Percentiles rank a stretch among this genome's conserved stretches.
Conservation (phyloP, 1,140 invertebrate species). For the Drosophila orena region DNA sequence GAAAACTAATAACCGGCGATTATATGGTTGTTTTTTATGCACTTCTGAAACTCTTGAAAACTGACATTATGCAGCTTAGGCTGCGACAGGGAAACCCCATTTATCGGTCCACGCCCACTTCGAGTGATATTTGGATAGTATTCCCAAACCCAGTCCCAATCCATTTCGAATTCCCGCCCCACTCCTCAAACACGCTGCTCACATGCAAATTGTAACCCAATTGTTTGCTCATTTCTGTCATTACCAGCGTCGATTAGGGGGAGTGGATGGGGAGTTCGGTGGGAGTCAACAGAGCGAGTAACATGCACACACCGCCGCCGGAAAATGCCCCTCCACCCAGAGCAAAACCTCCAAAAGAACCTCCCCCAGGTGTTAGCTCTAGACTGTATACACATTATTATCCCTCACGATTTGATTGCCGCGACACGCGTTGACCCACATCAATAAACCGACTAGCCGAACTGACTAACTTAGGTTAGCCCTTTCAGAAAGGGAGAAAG, state of each 20-base stretch:
- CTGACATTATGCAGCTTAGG: background rate
- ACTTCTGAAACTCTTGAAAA: background rate
- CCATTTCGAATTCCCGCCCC: background rate
- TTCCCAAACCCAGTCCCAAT: background rate
- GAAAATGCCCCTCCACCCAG: background rate
- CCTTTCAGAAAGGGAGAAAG: background rate
- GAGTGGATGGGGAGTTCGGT: conserved; percentile 5
- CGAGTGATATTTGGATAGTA: background rate
- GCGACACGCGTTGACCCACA: conserved; percentile 54
- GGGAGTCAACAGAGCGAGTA: conserved; percentile 40
- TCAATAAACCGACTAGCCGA: conserved; percentile 33
- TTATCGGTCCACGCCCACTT: conserved; percentile 5
- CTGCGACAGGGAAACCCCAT: conserved; percentile 7
- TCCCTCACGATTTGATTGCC: conserved; percentile 57
- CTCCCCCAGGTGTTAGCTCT: conserved; percentile 35
- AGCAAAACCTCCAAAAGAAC: background rate
- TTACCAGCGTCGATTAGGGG: conserved; percentile 50
- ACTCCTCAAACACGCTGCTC: conserved; percentile 12
- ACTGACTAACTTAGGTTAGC: conserved; percentile 20
- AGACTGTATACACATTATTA: conserved; percentile 48
- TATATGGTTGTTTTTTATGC: background rate
- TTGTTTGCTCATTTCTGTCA: conserved; percentile 58
- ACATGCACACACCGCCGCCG: conserved; percentile 27
- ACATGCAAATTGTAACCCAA: conserved; percentile 55
- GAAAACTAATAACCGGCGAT: background rate